Evolutionary conservation across 2,113 vertebrate genomes (phyloP).

Genomic region (Sceloporus undulatus): DNA sequence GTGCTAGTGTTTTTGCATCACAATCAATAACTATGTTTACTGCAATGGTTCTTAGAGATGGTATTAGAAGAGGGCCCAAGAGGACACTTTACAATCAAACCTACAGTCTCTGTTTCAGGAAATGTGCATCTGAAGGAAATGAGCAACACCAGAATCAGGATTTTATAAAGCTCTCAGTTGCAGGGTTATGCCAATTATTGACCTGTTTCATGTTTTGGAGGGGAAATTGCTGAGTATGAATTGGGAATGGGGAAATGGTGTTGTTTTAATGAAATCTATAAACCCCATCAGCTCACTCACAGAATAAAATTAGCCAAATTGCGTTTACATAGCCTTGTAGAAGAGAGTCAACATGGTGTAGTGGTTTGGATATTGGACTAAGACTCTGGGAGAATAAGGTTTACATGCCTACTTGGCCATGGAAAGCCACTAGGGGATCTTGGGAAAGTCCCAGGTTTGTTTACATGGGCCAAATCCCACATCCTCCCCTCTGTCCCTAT

Average conservation of each 20-base stretch:
- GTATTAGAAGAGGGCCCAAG: background rate
- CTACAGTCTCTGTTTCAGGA: background rate
- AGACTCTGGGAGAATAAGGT: too few species aligned
- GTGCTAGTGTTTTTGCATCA: background rate
- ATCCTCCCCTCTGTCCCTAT: too few species aligned
- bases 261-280: background rate
- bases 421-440: too few species aligned
- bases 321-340: too few species aligned
- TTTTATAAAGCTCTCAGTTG: background rate
- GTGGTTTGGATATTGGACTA: too few species aligned
- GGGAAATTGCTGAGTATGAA: background rate
- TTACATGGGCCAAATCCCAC: too few species aligned
- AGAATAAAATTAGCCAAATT: background rate
- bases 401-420: too few species aligned
- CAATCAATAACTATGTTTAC: constrained; percentile 27
- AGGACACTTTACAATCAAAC: background rate
- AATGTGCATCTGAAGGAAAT: background rate
- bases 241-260: background rate
- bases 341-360: too few species aligned
- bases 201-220: background rate
- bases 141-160: background rate
- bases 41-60: background rate
- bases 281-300: background rate
- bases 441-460: too few species aligned
- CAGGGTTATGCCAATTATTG: too few species aligned